phyloP scores from a whole-genome alignment of 1,140 invertebrate species.

The Chrysoperla carnea region DNA sequence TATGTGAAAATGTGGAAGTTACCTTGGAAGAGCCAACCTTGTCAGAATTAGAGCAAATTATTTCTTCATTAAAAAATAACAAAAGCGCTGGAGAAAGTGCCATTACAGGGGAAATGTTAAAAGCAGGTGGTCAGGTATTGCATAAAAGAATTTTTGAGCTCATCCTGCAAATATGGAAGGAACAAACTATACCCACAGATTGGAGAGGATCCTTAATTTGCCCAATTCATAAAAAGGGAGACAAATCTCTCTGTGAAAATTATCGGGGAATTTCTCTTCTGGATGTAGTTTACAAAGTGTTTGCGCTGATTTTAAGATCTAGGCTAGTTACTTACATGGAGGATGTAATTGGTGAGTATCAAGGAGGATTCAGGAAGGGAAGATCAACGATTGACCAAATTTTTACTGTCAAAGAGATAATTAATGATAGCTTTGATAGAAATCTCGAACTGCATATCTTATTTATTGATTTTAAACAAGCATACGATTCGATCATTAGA shows the following conservation, averaged over 20 bases:
- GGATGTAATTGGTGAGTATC: slow-evolving; percentile 8
- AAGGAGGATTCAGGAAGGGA: slow-evolving; percentile 6
- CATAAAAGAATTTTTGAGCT: no score
- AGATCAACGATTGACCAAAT: slow-evolving; percentile 9
- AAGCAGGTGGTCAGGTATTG: no score
- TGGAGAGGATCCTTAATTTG: slow-evolving; percentile 2
- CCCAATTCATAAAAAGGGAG: slow-evolving; percentile 7
- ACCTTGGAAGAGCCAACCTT: no score
- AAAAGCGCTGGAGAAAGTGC: no score
- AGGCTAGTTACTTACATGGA: neutral
- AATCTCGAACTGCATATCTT: slow-evolving; percentile 2
- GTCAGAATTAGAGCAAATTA: no score
- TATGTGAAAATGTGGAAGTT: no score
- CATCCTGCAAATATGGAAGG: slow-evolving; percentile 3
- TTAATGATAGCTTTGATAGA: no score
- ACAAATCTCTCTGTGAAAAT: slow-evolving; percentile 6
- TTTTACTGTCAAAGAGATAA: slow-evolving; percentile 3
- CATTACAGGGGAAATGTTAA: no score
- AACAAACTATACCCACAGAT: slow-evolving; percentile 3
- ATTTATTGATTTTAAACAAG: slow-evolving; percentile 7
- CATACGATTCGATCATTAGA: slow-evolving; percentile 7
- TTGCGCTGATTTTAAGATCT: neutral
- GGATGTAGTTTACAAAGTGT: slow-evolving; percentile 5
- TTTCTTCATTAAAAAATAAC: no score
- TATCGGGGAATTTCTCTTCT: slow-evolving; percentile 7